Percentiles rank a stretch among this genome's conserved stretches.
phyloP scores from a whole-genome alignment of 1,140 invertebrate species.

The Procambarus virginalis region DNA sequence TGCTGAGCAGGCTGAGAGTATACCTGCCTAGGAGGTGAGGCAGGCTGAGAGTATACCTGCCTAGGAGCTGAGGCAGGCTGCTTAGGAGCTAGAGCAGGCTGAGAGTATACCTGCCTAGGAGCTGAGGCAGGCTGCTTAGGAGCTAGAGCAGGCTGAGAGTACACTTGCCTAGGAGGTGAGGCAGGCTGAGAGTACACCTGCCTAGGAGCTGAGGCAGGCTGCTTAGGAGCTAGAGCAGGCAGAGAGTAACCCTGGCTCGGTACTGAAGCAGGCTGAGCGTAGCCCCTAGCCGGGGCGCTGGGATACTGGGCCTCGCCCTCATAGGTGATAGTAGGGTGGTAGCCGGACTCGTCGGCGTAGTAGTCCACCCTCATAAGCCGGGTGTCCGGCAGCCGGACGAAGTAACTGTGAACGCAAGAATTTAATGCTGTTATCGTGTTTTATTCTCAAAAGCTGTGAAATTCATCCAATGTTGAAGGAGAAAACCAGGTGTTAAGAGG shows the following conservation, averaged over 20 bases:
- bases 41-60: no score
- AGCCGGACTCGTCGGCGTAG: slow-evolving; percentile 51
- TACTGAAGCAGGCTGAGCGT: background rate
- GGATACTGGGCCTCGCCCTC: slow-evolving; percentile 62
- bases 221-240: background rate
- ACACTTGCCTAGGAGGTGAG: background rate
- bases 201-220: background rate
- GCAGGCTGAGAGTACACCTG: background rate
- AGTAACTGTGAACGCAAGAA: slow-evolving; percentile 26
- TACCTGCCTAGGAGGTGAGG: no score
- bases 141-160: no score
- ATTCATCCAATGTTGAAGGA: no score
- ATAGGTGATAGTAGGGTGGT: slow-evolving; percentile 60
- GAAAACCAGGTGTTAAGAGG: no score
- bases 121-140: background rate
- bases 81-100: no score
- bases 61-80: background rate
- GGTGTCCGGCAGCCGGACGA: slow-evolving; percentile 52
- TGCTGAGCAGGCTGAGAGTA: background rate
- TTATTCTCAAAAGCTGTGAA: no score
- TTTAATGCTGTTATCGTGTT: no score
- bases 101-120: background rate
- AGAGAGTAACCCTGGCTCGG: background rate
- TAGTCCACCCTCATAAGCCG: slow-evolving; percentile 51
- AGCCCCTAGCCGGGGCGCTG: background rate